Conservation (phyloP, 2,797 vertebrate genomes). For the Alectoris magna region DNA sequence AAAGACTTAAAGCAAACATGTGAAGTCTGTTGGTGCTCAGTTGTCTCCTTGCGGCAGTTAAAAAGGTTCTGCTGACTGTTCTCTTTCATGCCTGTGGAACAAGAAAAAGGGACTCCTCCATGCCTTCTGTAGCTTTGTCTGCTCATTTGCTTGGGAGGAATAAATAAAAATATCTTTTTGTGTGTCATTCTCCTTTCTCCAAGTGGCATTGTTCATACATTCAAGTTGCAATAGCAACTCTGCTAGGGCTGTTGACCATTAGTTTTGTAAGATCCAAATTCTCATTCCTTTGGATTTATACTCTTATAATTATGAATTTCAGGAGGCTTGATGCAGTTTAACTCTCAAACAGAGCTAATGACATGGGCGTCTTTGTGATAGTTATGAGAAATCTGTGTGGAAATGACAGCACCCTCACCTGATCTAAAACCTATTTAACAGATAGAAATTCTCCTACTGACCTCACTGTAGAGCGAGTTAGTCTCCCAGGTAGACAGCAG, state of each 20-base stretch:
- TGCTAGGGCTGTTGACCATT: neutral
- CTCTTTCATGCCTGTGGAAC: neutral
- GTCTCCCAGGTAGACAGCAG: neutral
- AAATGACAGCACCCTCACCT: neutral
- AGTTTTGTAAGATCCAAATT: neutral
- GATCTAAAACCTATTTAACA: neutral
- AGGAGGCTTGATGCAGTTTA: neutral
- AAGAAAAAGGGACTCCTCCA: fast-evolving
- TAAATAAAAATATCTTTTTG: neutral
- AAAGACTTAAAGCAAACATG: neutral
- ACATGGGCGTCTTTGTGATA: fast-evolving
- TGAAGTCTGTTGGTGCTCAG: neutral
- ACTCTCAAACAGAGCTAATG: neutral
- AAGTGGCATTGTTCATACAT: neutral
- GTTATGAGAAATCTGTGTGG: fast-evolving
- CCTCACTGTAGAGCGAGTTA: neutral
- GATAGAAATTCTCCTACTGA: neutral
- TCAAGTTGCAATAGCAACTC: neutral
- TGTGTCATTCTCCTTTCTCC: fast-evolving
- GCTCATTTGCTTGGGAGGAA: fast-evolving
- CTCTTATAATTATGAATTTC: neutral
- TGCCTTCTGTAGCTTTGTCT: neutral
- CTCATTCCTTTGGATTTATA: neutral
- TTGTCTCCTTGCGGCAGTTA: neutral
- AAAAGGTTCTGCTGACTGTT: neutral